Percentiles rank a stretch among this genome's conserved stretches.
Conservation (phyloP, 2,888 invertebrate species). For the Chymomyza caudatula region DNA sequence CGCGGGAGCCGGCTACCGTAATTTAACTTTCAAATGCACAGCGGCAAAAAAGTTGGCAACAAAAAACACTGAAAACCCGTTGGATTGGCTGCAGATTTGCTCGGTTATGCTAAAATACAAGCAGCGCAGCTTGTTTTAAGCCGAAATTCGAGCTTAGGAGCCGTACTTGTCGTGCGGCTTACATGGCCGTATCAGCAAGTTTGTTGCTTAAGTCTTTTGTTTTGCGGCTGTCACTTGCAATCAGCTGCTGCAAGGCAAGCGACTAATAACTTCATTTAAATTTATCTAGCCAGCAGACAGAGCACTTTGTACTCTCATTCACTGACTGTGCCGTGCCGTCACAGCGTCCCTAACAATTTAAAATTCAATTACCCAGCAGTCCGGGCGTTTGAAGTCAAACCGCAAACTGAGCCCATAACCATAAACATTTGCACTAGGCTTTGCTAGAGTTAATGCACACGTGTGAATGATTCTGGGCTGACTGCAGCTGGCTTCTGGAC, state of each 20-base stretch:
- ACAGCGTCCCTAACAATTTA: conserved; percentile 45
- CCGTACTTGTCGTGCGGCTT: background rate
- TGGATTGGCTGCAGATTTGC: conserved; percentile 21
- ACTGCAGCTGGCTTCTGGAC: background rate
- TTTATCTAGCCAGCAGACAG: conserved; percentile 46
- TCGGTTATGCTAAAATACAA: conserved; percentile 21
- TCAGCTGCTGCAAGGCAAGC: conserved; percentile 11
- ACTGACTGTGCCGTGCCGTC: conserved; percentile 16
- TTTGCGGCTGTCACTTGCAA: conserved; percentile 48
- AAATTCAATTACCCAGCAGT: conserved; percentile 58
- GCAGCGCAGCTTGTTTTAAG: conserved; percentile 2
- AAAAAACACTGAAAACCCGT: conserved; percentile 29
- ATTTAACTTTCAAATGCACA: conserved; percentile 64
- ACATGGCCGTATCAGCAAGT: conserved; percentile 19
- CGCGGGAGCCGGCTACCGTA: conserved; percentile 26
- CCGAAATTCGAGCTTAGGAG: background rate
- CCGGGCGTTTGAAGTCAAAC: conserved; percentile 49
- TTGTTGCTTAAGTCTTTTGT: conserved; percentile 58
- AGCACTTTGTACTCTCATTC: background rate
- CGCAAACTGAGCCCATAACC: conserved; percentile 25
- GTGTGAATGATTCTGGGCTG: background rate
- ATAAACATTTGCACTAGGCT: conserved; percentile 33
- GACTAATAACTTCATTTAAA: conserved; percentile 66
- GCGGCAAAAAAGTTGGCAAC: conserved; percentile 4
- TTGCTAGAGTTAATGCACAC: background rate